Evolutionary conservation across 2,888 invertebrate genomes (phyloP), one percentile per base, ranked within the genome.

Genomic region (Lycia hirtaria): DNA sequence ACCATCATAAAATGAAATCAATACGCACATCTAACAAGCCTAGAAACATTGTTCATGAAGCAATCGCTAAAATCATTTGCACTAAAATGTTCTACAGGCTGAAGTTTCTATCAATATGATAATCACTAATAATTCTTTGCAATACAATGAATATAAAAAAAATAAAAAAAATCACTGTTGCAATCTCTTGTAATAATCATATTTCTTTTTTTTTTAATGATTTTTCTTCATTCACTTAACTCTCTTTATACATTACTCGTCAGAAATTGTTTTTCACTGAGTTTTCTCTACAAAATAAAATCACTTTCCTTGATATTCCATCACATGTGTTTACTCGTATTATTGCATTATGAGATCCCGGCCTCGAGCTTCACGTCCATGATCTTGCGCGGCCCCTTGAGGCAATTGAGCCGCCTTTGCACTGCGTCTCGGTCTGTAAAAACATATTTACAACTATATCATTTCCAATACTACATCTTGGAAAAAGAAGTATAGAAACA

Each of bases 341-440:
- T 72, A 72, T 81, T 83, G 81, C 83, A 90, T 92, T 92, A 91
- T 88, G 92, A 91, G 86, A 91, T 87, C 84, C 92, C 92, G 63
- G 90, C 88, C 78, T 92, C 92, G 53, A 91, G 78, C 78, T 89
- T 90, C 33, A 85, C 90, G 68, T 92, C 92, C 90, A 89, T 91
- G 62, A 92, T 85, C 77, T 91, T 90, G 62, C 89, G 89, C 63
- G 89, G 89, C 65, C 88, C 88, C 64, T 90, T 91, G 64, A 92
- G 88, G 78, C 89, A 89, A 63, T 89, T 88, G 64, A 99, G 94
- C 67, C 99, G 95, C 88, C 97, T 97, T 86, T 99, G 99, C 50
- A 99, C 99, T 49, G 98, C 98, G 80, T 98, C 97, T 90, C 98
- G 98, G 91, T 99, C 98, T 98, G 93, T 92, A 73, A 59, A 24